Percentiles rank a stretch among this genome's conserved stretches.
Conservation (phyloP, 2,113 vertebrate species). For the Melanocharis versteri region DNA sequence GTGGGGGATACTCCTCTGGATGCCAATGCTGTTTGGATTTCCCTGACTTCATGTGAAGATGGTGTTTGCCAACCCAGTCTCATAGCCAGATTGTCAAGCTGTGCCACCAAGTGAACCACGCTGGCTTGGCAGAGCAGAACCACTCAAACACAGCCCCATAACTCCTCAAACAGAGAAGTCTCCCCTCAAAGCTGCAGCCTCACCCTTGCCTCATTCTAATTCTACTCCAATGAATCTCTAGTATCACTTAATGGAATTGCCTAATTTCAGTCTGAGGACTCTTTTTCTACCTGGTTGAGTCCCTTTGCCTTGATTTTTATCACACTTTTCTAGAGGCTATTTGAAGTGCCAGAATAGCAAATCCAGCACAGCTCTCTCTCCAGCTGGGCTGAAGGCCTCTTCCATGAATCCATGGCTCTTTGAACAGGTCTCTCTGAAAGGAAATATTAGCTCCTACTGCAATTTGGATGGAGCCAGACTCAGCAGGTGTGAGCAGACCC, state of each 20-base stretch:
- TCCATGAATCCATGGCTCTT: neutral
- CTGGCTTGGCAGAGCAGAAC: neutral
- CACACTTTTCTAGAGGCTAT: neutral
- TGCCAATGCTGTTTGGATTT: neutral
- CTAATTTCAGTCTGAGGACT: neutral
- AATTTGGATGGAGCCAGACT: neutral
- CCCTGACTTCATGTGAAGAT: neutral
- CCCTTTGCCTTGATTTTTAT: neutral
- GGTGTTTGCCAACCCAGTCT: neutral
- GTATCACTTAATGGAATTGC: neutral
- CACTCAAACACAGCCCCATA: neutral
- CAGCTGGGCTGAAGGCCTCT: neutral
- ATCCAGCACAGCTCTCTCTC: neutral
- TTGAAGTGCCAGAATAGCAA: neutral
- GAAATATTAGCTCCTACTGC: neutral
- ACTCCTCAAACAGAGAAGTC: neutral
- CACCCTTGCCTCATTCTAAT: neutral
- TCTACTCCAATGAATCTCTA: neutral
- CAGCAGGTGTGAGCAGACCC: rapidly evolving
- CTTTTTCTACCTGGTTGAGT: neutral
- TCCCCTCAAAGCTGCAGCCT: rapidly evolving
- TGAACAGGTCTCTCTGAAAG: neutral
- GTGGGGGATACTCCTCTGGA: neutral
- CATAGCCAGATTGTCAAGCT: neutral
- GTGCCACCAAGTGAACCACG: rapidly evolving